A percentile compares a stretch with the other conserved stretches of the same genome.
Conservation (phyloP, 2,797 vertebrate genomes). For the Huso huso region DNA sequence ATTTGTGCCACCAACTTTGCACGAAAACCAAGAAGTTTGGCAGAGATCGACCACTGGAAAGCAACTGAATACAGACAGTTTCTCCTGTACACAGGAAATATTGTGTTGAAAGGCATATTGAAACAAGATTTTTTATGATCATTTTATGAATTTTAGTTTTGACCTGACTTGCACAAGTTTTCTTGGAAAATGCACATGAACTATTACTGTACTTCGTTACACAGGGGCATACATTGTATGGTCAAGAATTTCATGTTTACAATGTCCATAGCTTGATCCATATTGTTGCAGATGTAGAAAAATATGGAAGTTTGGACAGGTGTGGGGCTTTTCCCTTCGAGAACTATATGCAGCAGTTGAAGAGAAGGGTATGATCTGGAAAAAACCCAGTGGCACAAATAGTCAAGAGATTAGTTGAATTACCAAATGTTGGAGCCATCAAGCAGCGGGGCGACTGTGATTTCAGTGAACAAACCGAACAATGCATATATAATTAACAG, state of each 20-base stretch:
- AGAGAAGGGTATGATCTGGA: constrained; percentile 15
- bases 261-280: constrained; percentile 4
- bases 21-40: not conserved
- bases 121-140: not conserved
- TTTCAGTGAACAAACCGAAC: too few relatives aligned
- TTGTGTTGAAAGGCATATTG: constrained; percentile 14
- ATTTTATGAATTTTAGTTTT: constrained; percentile 15
- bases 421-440: too few relatives aligned
- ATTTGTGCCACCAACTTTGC: too few relatives aligned
- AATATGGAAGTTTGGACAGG: constrained; percentile 15
- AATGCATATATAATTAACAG: too few relatives aligned
- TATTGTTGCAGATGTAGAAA: constrained; percentile 9
- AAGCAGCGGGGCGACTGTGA: too few relatives aligned
- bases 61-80: constrained; percentile 20
- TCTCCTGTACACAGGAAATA: constrained; percentile 18
- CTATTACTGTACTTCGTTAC: constrained; percentile 15
- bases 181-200: constrained; percentile 12
- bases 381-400: constrained; percentile 12
- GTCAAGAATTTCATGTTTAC: constrained; percentile 6
- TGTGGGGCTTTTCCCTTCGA: constrained; percentile 17
- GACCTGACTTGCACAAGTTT: constrained; percentile 11
- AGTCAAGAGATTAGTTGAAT: constrained; percentile 1
- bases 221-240: not conserved
- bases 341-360: constrained; percentile 9
- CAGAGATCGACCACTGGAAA: constrained; percentile 8